A percentile compares a stretch with the other conserved stretches of the same genome.
Evolutionary conservation across 2,888 invertebrate species (phyloP).

Genomic region (Chrysomela aeneicollis): DNA sequence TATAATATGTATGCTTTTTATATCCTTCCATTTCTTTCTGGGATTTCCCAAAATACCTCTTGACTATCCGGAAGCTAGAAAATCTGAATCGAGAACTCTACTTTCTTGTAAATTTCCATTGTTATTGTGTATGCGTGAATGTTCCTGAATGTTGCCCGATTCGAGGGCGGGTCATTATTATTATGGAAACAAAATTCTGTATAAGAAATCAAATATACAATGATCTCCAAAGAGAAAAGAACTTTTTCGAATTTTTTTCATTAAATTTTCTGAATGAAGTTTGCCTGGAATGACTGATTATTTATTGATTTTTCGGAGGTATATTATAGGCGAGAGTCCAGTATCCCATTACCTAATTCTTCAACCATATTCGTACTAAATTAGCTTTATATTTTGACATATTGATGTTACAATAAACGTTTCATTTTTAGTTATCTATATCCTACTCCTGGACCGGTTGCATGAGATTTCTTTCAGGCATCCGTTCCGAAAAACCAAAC

Average conservation of each 20-base stretch:
- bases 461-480: no score
- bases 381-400: constrained; percentile 12
- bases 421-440: not conserved
- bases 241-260: constrained; percentile 10
- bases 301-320: constrained; percentile 37
- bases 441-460: not conserved
- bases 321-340: constrained; percentile 35
- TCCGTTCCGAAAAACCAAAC: no score
- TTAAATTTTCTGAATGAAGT: constrained; percentile 30
- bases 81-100: not conserved
- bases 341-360: constrained; percentile 49
- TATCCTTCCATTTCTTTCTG: no score
- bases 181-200: constrained; percentile 19
- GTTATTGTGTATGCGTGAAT: constrained; percentile 33
- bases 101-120: constrained; percentile 32
- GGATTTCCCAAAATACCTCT: not conserved
- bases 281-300: constrained; percentile 42
- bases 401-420: not conserved
- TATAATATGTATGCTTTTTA: no score
- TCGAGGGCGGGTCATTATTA: constrained; percentile 20
- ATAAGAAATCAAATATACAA: constrained; percentile 24
- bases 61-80: constrained; percentile 10
- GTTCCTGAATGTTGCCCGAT: constrained; percentile 24
- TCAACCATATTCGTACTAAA: constrained; percentile 25
- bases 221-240: constrained; percentile 41